These are phyloP conservation scores for Platycheirus rosarum DNA, from an alignment of 2,888 invertebrate species.

Conservation along the genomic window DNA sequence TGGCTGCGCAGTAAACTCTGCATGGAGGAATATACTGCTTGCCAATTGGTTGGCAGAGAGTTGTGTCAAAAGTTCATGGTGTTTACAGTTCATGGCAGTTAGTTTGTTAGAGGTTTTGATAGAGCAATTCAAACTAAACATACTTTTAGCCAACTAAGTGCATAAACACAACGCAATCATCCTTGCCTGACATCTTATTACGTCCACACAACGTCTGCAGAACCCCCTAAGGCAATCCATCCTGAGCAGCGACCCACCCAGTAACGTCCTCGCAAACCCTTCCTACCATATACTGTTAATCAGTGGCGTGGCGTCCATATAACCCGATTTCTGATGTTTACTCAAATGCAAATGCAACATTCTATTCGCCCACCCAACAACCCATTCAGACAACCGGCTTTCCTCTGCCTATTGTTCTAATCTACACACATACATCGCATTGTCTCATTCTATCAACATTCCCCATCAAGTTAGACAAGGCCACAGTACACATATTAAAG, in stretches of 20 bases:
- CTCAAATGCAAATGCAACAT: too few relatives aligned
- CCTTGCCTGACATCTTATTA: slow-evolving; percentile 94
- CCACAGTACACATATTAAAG: too few relatives aligned
- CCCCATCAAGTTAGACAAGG: too few relatives aligned
- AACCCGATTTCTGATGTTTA: too few relatives aligned
- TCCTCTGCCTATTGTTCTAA: too few relatives aligned
- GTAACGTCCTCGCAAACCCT: slow-evolving; percentile 78
- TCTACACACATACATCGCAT: too few relatives aligned
- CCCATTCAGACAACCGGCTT: too few relatives aligned
- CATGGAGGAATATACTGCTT: slow-evolving; percentile 97
- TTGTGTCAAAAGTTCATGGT: slow-evolving; percentile 96
- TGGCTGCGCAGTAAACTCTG: slow-evolving; percentile 97
- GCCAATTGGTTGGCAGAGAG: slow-evolving; percentile 98
- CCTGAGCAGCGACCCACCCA: slow-evolving; percentile 85
- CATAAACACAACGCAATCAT: slow-evolving; percentile 97
- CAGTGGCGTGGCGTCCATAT: too few relatives aligned
- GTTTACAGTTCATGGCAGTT: too few relatives aligned
- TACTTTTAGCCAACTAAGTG: slow-evolving; percentile 91
- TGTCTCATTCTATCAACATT: too few relatives aligned
- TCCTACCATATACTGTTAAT: slow-evolving; percentile 48
- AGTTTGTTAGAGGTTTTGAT: slow-evolving; percentile 86
- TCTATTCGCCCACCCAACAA: too few relatives aligned
- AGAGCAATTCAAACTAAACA: not conserved
- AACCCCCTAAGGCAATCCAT: slow-evolving; percentile 83
- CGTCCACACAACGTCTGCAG: slow-evolving; percentile 84